Evolutionary conservation across 2,888 invertebrate genomes (phyloP), one percentile per base, ranked within the genome.

Genomic region (Torymus texanus): DNA sequence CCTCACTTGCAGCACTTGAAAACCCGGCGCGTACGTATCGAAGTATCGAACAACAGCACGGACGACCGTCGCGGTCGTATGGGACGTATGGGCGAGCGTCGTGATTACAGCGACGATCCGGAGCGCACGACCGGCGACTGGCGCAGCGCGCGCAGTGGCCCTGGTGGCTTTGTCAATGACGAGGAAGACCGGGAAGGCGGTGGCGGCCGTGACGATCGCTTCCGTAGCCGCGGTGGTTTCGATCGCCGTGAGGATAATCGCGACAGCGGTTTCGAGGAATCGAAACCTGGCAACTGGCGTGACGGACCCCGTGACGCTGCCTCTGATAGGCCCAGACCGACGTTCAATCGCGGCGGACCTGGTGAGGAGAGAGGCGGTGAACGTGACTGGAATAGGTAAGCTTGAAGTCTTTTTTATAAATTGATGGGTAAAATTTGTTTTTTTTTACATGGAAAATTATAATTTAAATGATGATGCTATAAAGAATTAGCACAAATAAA

Each of bases 121-220:
- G 95, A 94, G 86, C 92, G 94, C 67, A 94, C 94, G 3, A 92
- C 92, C 84, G 94, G 95, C n/a, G 95, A 95, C 89, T 95, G 95
- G 95, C 92, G 95, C 56, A 93, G 94, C 0, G 94, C 94, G 0
- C 92, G 92, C 41, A 41, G 41, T 41, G 41, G 41, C 41, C 41
- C 41, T 8, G 41, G 41, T 41, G 41, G 41, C 41, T 41, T 41
- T 8, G 41, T 41, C 24, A 86, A 88, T 4, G 88, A 88, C 5
- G 85, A 16, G 12, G 76, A 50, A 2, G 74, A 62, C 12, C 66
- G 59, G 24, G 76, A 16, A 0, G 63, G 62, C 29, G 67, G 41
- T 1, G 68, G 50, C 16, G 62, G 73, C 13, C 50, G 62, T 3
- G 81, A 79, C 1, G 77, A 78, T 12, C 75, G 81, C n/a, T 65